phyloP scores from a whole-genome alignment of 2,888 invertebrate genomes.

The Lasioglossum zephyrum region DNA sequence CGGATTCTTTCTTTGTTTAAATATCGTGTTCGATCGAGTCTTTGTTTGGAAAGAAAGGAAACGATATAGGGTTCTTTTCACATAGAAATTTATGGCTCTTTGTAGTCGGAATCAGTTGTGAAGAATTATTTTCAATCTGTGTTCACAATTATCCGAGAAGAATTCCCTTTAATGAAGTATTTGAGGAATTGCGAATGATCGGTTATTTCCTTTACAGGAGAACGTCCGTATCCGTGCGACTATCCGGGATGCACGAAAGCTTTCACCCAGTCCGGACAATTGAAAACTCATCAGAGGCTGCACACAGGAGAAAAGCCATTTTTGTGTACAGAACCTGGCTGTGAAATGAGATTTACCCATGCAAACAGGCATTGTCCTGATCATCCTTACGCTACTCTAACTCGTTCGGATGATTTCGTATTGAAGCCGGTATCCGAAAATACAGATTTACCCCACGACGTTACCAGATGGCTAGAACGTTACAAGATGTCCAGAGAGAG shows the following conservation, averaged over 20 bases:
- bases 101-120: background rate
- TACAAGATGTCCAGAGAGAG: conserved; percentile 83
- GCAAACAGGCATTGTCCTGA: conserved; percentile 91
- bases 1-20: background rate
- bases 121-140: background rate
- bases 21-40: background rate
- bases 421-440: conserved; percentile 84
- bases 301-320: conserved; percentile 93
- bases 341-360: conserved; percentile 90
- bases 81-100: background rate
- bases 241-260: conserved; percentile 89
- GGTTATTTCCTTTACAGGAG: conserved; percentile 85
- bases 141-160: background rate
- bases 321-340: conserved; percentile 87
- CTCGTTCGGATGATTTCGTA: conserved; percentile 85
- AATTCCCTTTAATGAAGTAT: background rate
- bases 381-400: conserved; percentile 88
- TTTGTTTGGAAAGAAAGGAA: conserved; percentile 23
- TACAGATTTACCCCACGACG: conserved; percentile 85
- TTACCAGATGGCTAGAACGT: conserved; percentile 86
- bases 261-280: conserved; percentile 91
- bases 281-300: conserved; percentile 91
- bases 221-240: conserved; percentile 90
- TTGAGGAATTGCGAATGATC: background rate
- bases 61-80: background rate